A percentile compares a stretch with the other conserved stretches of the same genome.
These are phyloP conservation scores for Calameuta filiformis DNA, from an alignment of 2,888 invertebrate genomes.

Conservation along the genomic window DNA sequence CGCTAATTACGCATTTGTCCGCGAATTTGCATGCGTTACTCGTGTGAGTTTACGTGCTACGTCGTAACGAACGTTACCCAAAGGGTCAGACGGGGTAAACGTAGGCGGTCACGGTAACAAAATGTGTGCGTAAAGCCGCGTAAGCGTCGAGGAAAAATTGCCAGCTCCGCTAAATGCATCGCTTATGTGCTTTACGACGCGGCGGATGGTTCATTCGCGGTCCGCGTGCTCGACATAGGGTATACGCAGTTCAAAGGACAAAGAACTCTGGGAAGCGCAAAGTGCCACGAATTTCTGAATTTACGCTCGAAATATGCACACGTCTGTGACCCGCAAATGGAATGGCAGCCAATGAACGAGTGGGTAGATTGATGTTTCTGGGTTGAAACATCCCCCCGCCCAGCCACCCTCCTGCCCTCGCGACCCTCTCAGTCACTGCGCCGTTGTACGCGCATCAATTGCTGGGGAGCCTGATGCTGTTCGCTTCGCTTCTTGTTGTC, in stretches of 20 bases:
- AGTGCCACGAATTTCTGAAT: constrained; percentile 29
- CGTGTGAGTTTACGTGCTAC: constrained; percentile 13
- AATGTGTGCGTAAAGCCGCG: background rate
- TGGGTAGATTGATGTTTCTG: background rate
- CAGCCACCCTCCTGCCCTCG: background rate
- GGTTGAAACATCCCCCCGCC: background rate
- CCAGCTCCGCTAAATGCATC: background rate
- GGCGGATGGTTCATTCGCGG: background rate
- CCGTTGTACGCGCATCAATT: background rate
- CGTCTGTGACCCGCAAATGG: background rate
- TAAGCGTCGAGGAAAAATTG: background rate
- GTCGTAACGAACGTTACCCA: background rate
- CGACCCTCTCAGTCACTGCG: background rate
- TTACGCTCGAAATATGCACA: constrained; percentile 26
- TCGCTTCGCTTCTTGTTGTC: background rate
- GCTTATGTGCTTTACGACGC: background rate
- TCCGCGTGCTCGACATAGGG: background rate
- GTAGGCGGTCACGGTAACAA: background rate
- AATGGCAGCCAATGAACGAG: background rate
- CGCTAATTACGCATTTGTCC: constrained; percentile 59
- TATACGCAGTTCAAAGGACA: background rate
- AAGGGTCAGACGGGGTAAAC: background rate
- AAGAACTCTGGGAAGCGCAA: background rate
- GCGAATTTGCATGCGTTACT: constrained; percentile 54
- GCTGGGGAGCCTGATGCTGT: background rate